Evolutionary conservation across 2,797 vertebrate species (phyloP), one percentile per base, ranked within the genome.

Genomic region (Odontamblyopus lacepedii): DNA sequence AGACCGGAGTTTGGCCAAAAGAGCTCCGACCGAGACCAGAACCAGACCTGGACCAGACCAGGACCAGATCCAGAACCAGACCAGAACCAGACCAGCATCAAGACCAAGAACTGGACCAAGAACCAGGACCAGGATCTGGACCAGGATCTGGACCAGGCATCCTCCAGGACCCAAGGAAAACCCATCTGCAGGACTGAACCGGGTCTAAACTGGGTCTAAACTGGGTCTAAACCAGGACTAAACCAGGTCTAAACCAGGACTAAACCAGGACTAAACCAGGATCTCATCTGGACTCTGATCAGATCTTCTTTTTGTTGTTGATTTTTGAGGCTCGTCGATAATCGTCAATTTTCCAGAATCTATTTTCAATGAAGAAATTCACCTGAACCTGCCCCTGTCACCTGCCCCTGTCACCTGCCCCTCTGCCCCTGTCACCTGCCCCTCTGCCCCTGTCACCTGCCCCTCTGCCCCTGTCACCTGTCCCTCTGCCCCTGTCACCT

Each of bases 1-100:
- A 27, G 63, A 27, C 41, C 63, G 41, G 23, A 29, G 63, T 65
- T 65, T 65, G 63, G 44, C 63, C 41, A 7, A 50, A 26, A 65
- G 12, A 65, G 2, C 2, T 26, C 12, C 3, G 9, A 63, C 16
- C 4, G 32, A 35, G n/a, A 38, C 41, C 2, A 60, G 18, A 35
- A n/a, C 60, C 32, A 2, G 30, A 62, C 15, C 7, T n/a, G 18
- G 3, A 38, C 18, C 18, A 38, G 18, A 30, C 27, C 61, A 11
- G 32, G 7, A 12, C 32, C 61, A 38, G 16, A 35, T 23, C 57
- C 57, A 27, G 57, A 29, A 4, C 27, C 30, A 32, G 30, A 32
- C 15, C 16, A 38, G 18, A 7, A 63, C 18, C 18, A 38, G 18
- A 30, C 27, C 61, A 11, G 32, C 8, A 35, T 13, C 19, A 13